phyloP scores from a whole-genome alignment of 2,888 invertebrate genomes.

The Mellilla xanthometata region DNA sequence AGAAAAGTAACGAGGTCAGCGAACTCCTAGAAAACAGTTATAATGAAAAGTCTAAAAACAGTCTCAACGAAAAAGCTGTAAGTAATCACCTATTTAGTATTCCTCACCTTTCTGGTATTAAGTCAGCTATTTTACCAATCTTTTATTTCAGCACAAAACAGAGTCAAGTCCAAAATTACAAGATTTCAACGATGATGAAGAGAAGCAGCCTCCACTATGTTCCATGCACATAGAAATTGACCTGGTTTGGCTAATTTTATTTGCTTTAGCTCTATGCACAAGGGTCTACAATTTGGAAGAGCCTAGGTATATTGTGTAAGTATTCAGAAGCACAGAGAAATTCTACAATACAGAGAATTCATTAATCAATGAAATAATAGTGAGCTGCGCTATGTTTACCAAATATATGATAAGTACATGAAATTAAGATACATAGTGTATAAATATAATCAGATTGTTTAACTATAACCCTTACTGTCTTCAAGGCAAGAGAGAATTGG shows the following conservation, averaged over 20 bases:
- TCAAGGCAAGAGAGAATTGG: too few species aligned
- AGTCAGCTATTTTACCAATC: too few species aligned
- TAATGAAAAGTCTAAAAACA: constrained; percentile 36
- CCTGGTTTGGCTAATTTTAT: constrained; percentile 87
- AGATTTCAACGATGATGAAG: constrained; percentile 22
- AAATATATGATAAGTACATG: too few species aligned
- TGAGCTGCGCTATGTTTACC: too few species aligned
- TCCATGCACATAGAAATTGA: constrained; percentile 87
- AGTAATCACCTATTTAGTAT: too few species aligned
- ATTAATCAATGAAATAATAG: too few species aligned
- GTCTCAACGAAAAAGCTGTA: constrained; percentile 23
- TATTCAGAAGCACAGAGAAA: constrained; percentile 34
- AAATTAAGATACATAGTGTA: too few species aligned
- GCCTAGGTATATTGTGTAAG: constrained; percentile 96
- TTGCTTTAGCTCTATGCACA: constrained; percentile 87
- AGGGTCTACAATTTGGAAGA: constrained; percentile 92
- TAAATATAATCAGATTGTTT: too few species aligned
- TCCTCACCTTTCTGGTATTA: too few species aligned
- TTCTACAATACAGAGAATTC: neutral
- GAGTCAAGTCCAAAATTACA: neutral
- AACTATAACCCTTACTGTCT: too few species aligned
- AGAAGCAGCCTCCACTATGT: constrained; percentile 38
- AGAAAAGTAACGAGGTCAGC: constrained; percentile 60
- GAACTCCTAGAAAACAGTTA: constrained; percentile 48
- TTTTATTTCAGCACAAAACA: constrained; percentile 10